Evolutionary conservation across 1,140 invertebrate species (phyloP).

Genomic region (Apis laboriosa): DNA sequence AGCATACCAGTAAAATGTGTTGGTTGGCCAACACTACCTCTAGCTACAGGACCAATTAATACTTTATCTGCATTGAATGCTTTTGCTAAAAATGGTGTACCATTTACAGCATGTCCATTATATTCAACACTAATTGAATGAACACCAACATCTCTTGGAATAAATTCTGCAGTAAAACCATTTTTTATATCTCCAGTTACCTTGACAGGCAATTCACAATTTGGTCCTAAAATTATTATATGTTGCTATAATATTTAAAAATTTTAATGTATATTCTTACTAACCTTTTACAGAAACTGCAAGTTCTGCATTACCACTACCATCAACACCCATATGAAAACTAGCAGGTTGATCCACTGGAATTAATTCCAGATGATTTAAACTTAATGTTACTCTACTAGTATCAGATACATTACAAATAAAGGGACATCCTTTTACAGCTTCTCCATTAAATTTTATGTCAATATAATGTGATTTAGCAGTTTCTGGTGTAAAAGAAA

Average conservation of each 20-base stretch:
- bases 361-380: constrained; percentile 91
- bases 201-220: constrained; percentile 91
- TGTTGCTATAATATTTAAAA: neutral
- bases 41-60: constrained; percentile 91
- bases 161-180: constrained; percentile 95
- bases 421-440: constrained; percentile 96
- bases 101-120: constrained; percentile 93
- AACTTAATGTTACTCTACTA: constrained; percentile 88
- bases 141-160: constrained; percentile 93
- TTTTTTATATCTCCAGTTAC: constrained; percentile 93
- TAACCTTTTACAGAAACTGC: constrained; percentile 92
- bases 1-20: constrained; percentile 90
- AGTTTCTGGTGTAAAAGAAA: constrained; percentile 97
- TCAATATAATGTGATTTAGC: constrained; percentile 96
- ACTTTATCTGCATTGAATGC: constrained; percentile 96
- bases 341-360: constrained; percentile 92
- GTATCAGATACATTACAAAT: constrained; percentile 91
- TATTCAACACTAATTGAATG: constrained; percentile 95
- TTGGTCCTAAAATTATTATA: constrained; percentile 81
- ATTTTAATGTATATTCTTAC: neutral
- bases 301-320: constrained; percentile 91
- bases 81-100: constrained; percentile 95
- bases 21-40: constrained; percentile 90
- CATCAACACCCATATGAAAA: constrained; percentile 94
- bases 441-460: constrained; percentile 98